Conservation (phyloP, 2,888 invertebrate species). For the Chesias legatella region DNA sequence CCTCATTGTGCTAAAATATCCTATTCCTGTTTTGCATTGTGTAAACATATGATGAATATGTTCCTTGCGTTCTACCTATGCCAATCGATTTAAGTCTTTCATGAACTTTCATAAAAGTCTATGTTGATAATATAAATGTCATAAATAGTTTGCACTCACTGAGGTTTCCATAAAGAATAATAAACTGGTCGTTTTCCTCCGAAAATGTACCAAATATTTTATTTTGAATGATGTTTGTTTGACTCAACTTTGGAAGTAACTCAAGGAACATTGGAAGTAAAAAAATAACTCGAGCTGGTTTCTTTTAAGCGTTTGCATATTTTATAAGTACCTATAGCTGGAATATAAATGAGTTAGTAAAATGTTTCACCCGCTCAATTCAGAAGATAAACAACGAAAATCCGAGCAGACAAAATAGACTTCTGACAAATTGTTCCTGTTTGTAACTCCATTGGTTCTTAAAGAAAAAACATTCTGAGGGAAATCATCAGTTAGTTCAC, state of each 20-base stretch:
- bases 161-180: no score
- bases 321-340: conserved; percentile 27
- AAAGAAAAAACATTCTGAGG: conserved; percentile 59
- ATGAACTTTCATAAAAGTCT: no score
- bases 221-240: conserved; percentile 24
- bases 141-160: no score
- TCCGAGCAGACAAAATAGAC: conserved; percentile 54
- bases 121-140: no score
- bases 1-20: no score
- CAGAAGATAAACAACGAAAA: conserved; percentile 48
- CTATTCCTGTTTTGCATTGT: no score
- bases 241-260: conserved; percentile 21
- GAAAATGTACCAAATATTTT: not conserved
- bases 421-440: conserved; percentile 63
- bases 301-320: conserved; percentile 27
- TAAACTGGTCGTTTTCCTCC: not conserved
- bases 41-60: no score
- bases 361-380: conserved; percentile 33
- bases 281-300: conserved; percentile 22
- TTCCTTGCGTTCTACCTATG: no score
- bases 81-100: no score
- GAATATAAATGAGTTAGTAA: conserved; percentile 32
- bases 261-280: conserved; percentile 25
- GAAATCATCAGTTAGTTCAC: conserved; percentile 53
- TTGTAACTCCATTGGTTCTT: conserved; percentile 63